Evolutionary conservation across 1,140 invertebrate species (phyloP).

Genomic region (Conopomorpha cramerella): DNA sequence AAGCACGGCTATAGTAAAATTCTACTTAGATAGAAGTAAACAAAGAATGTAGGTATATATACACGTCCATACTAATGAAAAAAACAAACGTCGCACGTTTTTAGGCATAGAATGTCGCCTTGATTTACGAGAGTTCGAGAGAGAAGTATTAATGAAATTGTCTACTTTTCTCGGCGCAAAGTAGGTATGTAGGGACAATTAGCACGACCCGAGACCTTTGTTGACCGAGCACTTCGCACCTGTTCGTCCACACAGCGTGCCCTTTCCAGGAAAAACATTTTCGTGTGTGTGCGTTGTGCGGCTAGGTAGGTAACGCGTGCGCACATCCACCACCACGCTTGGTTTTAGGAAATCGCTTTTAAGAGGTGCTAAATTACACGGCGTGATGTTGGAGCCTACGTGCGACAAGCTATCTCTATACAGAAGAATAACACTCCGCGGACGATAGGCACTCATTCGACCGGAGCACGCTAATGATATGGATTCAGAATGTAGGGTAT

Average conservation of each 20-base stretch:
- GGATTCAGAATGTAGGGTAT: no score
- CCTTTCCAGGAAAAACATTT: conserved; percentile 27
- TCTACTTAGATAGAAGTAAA: no score
- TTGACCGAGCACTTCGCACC: conserved; percentile 44
- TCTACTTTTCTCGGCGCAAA: not conserved
- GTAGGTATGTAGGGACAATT: not conserved
- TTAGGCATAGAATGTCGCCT: no score
- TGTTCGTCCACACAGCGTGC: conserved; percentile 17
- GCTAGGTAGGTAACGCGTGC: no score
- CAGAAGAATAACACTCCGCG: no score
- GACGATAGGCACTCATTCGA: no score
- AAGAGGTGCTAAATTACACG: conserved; percentile 35
- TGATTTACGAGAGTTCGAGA: no score
- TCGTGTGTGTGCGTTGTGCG: not conserved
- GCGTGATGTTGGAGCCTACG: conserved; percentile 36
- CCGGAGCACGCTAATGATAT: no score
- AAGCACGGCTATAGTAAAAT: no score
- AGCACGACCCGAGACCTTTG: conserved; percentile 14
- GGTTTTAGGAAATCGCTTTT: conserved; percentile 5
- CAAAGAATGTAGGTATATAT: no score
- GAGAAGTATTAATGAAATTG: not conserved
- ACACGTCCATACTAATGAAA: no score
- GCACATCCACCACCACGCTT: not conserved
- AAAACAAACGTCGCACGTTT: no score
- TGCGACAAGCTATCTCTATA: conserved; percentile 36